A percentile compares a stretch with the other conserved stretches of the same genome.
Conservation (phyloP, 1,140 invertebrate species). For the Hermetia illucens region DNA sequence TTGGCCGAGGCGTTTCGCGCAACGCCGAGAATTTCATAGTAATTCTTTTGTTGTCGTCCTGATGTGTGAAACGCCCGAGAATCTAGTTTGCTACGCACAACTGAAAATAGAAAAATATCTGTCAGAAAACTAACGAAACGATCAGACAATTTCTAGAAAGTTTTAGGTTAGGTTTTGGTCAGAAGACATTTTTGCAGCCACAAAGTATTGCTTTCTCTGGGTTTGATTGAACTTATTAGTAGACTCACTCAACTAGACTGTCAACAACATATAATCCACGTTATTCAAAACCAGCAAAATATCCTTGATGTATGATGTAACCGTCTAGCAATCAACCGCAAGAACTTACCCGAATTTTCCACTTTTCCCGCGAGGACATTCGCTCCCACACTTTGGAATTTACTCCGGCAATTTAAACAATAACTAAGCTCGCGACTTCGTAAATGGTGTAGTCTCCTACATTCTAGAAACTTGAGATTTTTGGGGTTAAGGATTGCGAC, state of each 20-base stretch:
- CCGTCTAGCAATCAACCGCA: slow-evolving; percentile 2
- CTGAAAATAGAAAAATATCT: neutral
- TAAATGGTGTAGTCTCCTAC: slow-evolving; percentile 13
- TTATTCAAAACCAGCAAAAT: neutral
- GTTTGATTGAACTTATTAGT: neutral
- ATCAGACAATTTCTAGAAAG: neutral
- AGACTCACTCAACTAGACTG: neutral
- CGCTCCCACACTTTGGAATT: slow-evolving; percentile 11
- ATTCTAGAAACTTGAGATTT: slow-evolving; percentile 20
- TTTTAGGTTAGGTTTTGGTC: neutral
- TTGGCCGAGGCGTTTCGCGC: slow-evolving; percentile 75
- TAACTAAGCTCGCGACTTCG: slow-evolving; percentile 19
- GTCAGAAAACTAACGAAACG: neutral
- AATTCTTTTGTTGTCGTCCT: slow-evolving; percentile 50
- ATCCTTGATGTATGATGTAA: slow-evolving; percentile 16
- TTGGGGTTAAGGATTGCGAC: slow-evolving; percentile 21
- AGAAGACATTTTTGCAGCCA: slow-evolving; percentile 1
- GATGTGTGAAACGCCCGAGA: slow-evolving; percentile 14
- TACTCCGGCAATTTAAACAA: slow-evolving; percentile 13
- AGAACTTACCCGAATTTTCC: slow-evolving; percentile 13
- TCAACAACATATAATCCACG: neutral
- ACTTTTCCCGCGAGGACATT: slow-evolving; percentile 11
- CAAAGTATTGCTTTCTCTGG: neutral
- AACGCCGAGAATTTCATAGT: slow-evolving; percentile 91
- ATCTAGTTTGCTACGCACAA: neutral